These are phyloP conservation scores for Opisthograptis luteolata DNA, from an alignment of 2,888 invertebrate genomes.

Conservation along the genomic window DNA sequence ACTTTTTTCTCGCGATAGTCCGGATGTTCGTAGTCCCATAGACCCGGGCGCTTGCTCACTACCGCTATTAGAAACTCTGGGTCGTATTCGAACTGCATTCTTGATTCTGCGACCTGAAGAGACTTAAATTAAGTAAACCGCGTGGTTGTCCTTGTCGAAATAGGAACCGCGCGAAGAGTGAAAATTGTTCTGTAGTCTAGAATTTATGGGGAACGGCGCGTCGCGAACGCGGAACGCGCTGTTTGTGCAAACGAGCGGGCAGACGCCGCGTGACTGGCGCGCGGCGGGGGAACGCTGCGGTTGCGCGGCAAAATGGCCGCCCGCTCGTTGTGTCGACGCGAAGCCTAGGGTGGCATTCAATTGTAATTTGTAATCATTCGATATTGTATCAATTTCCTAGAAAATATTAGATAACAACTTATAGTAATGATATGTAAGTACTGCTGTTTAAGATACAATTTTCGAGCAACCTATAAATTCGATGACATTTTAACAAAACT, in stretches of 20 bases:
- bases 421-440: no score
- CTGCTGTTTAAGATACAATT: no score
- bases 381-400: no score
- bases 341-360: slow-evolving; percentile 47
- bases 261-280: slow-evolving; percentile 74
- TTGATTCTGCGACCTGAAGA: no score
- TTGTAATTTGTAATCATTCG: no score
- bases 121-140: no score
- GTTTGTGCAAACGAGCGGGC: slow-evolving; percentile 61
- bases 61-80: slow-evolving; percentile 73
- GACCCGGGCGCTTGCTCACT: slow-evolving; percentile 70
- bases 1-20: slow-evolving; percentile 65
- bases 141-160: not conserved
- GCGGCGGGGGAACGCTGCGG: slow-evolving; percentile 69
- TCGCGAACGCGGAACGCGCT: slow-evolving; percentile 39
- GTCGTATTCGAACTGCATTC: slow-evolving; percentile 76
- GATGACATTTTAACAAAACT: no score
- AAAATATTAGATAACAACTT: no score
- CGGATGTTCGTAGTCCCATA: slow-evolving; percentile 70
- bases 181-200: not conserved
- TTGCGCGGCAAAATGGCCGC: slow-evolving; percentile 69
- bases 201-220: slow-evolving; percentile 24
- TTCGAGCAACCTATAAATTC: no score
- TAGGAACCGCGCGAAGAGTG: not conserved
- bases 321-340: slow-evolving; percentile 28